Evolutionary conservation across 2,797 vertebrate genomes (phyloP), one percentile per base, ranked within the genome.

Genomic region (Gymnothorax reevesii): DNA sequence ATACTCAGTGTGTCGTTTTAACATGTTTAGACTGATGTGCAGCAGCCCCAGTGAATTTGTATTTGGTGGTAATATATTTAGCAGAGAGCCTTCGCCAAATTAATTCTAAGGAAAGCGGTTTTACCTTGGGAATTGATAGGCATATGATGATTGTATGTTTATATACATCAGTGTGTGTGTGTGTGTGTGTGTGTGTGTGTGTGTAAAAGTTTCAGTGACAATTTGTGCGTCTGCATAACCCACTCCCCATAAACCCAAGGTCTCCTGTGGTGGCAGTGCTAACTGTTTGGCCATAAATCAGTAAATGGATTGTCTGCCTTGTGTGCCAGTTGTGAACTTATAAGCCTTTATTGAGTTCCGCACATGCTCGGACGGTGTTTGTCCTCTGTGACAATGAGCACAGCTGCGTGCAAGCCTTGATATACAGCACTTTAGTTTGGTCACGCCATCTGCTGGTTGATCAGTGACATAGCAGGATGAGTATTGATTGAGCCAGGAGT

Each of bases 371-470:
- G 42, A 52, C 4, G 17, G 13, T 15, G 25, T 33, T 33, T 13
- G 25, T 75, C 6, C 71, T 33, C 5, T 25, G 33, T 49, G 2
- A 10, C 9, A 0, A 52, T 33, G 17, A 77, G 73, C 73, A n/a
- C 6, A 8, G 33, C 60, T 42, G 60, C 59, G 6, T 15, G 6
- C 62, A 9, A 27, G 77, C 49, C 33, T 7, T 33, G 33, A 10
- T 83, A 25, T 8, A 20, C 8, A 62, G 2, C 52, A 3, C 49
- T 27, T 5, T 25, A 42, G 33, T 49, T 84, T 20, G n/a, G 9
- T n/a, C 42, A 27, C 59, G 25, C 80, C 86, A 73, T 71, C 86
- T 87, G 86, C 64, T 87, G 86, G 64, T 42, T 8, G 60, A 73
- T 62, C n/a, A 10, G n/a, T 69, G 27, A 33, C 80, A 83, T n/a